A percentile compares a stretch with the other conserved stretches of the same genome.
Evolutionary conservation across 2,888 invertebrate species (phyloP).

Genomic region (Sylvicola cinctus): DNA sequence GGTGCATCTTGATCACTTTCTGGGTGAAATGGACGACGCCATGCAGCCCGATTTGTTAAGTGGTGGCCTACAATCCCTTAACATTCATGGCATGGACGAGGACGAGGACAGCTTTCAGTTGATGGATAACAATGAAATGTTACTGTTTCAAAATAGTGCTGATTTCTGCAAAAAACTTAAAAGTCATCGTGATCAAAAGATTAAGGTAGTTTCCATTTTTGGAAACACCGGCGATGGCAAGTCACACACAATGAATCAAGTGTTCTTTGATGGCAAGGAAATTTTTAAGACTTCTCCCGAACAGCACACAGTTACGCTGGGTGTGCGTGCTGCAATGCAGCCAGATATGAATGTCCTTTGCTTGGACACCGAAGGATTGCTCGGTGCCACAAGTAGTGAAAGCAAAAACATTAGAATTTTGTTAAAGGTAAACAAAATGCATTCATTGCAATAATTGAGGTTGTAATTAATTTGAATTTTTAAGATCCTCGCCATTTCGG

Average conservation of each 20-base stretch:
- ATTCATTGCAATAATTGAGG: background rate
- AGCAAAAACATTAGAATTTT: constrained; percentile 36
- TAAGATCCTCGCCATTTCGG: constrained; percentile 59
- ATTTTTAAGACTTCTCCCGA: constrained; percentile 24
- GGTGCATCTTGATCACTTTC: too few species aligned
- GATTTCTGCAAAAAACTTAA: constrained; percentile 23
- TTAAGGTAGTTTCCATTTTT: constrained; percentile 66
- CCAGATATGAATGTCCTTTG: constrained; percentile 40
- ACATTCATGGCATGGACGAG: constrained; percentile 19
- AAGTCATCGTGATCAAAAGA: constrained; percentile 19
- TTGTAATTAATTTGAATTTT: constrained; percentile 1
- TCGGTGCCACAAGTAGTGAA: constrained; percentile 28
- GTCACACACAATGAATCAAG: constrained; percentile 55
- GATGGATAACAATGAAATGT: constrained; percentile 37
- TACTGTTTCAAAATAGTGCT: constrained; percentile 37
- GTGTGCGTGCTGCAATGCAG: constrained; percentile 60
- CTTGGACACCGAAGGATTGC: constrained; percentile 62
- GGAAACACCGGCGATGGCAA: constrained; percentile 73
- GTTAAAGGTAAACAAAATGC: constrained; percentile 32
- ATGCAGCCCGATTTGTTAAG: constrained; percentile 15
- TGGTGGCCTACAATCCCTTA: constrained; percentile 4
- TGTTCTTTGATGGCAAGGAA: constrained; percentile 40
- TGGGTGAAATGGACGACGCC: constrained; percentile 12
- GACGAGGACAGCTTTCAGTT: constrained; percentile 27
- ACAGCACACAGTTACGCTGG: constrained; percentile 51